These are phyloP conservation scores for Speoplatyrhinus poulsoni DNA, from an alignment of 2,113 vertebrate genomes.

Conservation along the genomic window DNA sequence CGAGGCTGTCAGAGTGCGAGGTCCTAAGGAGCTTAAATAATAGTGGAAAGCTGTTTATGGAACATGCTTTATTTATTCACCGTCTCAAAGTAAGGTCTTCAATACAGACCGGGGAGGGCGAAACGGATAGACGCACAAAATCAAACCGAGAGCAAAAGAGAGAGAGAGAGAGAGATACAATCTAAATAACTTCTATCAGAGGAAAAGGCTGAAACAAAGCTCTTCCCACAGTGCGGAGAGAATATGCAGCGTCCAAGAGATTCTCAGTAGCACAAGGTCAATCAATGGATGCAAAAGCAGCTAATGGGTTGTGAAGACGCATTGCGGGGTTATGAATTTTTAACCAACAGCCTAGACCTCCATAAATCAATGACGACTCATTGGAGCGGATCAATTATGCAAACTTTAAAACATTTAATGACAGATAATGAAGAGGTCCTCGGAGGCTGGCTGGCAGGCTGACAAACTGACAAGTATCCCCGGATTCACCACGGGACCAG, in stretches of 20 bases:
- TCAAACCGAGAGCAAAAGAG: slow-evolving; percentile 39
- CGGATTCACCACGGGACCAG: slow-evolving; percentile 70
- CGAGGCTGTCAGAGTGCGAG: slow-evolving; percentile 86
- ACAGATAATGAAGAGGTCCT: slow-evolving; percentile 96
- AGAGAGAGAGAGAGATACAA: slow-evolving; percentile 75
- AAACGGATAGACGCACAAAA: slow-evolving; percentile 24
- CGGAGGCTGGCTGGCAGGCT: slow-evolving; percentile 62
- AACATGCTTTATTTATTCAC: slow-evolving; percentile 99
- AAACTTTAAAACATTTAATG: slow-evolving; percentile 99
- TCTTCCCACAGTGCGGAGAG: slow-evolving; percentile 84
- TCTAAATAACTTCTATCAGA: slow-evolving; percentile 84
- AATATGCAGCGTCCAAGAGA: slow-evolving; percentile 83
- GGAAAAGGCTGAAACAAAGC: slow-evolving; percentile 86
- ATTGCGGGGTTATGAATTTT: slow-evolving; percentile 96
- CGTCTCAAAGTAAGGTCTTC: slow-evolving; percentile 87
- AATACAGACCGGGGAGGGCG: slow-evolving; percentile 79
- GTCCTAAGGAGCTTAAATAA: slow-evolving; percentile 91
- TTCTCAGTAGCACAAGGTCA: slow-evolving; percentile 90
- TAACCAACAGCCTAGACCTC: slow-evolving; percentile 90
- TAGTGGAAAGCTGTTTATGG: slow-evolving; percentile 98
- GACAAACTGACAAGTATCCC: slow-evolving; percentile 57
- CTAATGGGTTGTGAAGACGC: slow-evolving; percentile 99
- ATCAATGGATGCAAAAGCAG: slow-evolving; percentile 93
- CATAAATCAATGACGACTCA: slow-evolving; percentile 99
- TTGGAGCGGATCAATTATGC: slow-evolving; percentile 98